These are phyloP conservation scores for Kryptolebias marmoratus DNA, from an alignment of 2,113 vertebrate genomes.

Conservation along the genomic window DNA sequence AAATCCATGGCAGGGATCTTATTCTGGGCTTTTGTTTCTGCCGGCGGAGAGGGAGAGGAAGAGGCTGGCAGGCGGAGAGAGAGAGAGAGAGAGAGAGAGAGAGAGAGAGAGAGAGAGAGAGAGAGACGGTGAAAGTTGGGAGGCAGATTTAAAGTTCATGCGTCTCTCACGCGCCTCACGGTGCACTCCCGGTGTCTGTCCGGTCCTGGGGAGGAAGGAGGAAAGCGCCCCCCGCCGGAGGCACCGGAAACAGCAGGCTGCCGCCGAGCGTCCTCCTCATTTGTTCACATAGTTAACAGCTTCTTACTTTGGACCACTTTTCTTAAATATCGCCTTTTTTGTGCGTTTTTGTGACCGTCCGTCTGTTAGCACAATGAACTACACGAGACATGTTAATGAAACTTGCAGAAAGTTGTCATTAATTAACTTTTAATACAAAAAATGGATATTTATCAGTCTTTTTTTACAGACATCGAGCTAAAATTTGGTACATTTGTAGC, in stretches of 20 bases:
- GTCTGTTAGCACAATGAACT: no score
- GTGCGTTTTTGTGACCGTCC: no score
- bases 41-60: background rate
- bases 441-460: no score
- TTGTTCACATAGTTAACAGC: background rate
- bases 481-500: no score
- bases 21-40: conserved; percentile 2
- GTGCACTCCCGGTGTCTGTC: conserved; percentile 45
- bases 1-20: conserved; percentile 62
- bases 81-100: background rate
- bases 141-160: conserved; percentile 69
- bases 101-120: background rate
- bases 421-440: no score
- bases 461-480: no score
- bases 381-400: no score
- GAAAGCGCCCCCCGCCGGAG: conserved; percentile 54
- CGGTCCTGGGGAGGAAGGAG: conserved; percentile 46
- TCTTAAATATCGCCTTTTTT: no score
- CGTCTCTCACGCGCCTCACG: conserved; percentile 42
- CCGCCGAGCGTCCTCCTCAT: background rate
- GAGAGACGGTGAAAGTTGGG: conserved; percentile 49
- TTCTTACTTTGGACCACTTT: background rate
- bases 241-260: conserved; percentile 9
- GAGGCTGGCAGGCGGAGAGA: background rate
- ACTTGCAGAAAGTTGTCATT: no score